Evolutionary conservation across 1,140 invertebrate species (phyloP).

Genomic region (Acromyrmex heyeri): DNA sequence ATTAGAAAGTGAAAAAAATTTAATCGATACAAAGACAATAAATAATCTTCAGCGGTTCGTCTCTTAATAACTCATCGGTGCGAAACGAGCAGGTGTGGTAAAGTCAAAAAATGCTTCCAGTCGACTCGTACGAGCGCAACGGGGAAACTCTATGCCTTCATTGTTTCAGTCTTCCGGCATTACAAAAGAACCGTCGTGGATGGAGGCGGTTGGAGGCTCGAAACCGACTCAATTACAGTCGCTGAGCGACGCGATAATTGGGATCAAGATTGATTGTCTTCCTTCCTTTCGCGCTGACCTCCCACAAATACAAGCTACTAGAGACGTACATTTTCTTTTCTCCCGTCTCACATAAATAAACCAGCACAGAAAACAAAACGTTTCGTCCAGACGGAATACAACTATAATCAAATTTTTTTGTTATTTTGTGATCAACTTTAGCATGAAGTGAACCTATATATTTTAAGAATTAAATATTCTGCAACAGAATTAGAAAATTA

Average conservation of each 20-base stretch:
- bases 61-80: conserved; percentile 64
- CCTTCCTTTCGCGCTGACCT: conserved; percentile 67
- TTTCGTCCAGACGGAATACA: conserved; percentile 5
- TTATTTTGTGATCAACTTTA: conserved; percentile 13
- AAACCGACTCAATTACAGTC: conserved; percentile 82
- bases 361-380: conserved; percentile 39
- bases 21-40: conserved; percentile 21
- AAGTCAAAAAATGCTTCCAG: conserved; percentile 60
- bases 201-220: conserved; percentile 25
- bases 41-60: conserved; percentile 51
- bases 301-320: conserved; percentile 56
- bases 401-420: neutral
- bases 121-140: conserved; percentile 44
- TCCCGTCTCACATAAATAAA: conserved; percentile 50
- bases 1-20: conserved; percentile 5
- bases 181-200: conserved; percentile 59
- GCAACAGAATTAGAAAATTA: neutral
- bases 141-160: conserved; percentile 68
- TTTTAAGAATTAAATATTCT: neutral
- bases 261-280: conserved; percentile 83
- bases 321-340: conserved; percentile 42
- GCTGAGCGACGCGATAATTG: conserved; percentile 84
- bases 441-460: neutral
- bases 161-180: conserved; percentile 77
- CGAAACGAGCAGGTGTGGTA: conserved; percentile 54